Evolutionary conservation across 2,888 invertebrate species (phyloP).

Genomic region (Reticulitermes lucifugus): DNA sequence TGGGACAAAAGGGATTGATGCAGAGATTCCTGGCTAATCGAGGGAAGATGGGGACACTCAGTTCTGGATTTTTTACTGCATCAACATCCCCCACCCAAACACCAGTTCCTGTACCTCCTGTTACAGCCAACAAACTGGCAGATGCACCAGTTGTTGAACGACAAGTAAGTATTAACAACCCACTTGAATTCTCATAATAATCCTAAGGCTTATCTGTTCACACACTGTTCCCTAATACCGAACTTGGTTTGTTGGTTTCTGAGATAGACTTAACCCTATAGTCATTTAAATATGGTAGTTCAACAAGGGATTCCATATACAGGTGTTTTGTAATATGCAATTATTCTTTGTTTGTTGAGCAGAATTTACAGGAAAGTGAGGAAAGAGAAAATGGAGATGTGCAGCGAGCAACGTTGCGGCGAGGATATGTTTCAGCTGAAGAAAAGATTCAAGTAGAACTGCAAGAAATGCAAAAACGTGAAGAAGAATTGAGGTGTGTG

Average conservation of each 20-base stretch:
- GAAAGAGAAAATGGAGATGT: slow-evolving; percentile 58
- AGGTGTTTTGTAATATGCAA: no score
- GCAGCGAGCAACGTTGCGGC: background rate
- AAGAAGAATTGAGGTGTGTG: slow-evolving; percentile 78
- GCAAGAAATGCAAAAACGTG: slow-evolving; percentile 84
- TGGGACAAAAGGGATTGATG: slow-evolving; percentile 83
- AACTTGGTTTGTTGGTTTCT: no score
- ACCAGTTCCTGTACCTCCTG: background rate
- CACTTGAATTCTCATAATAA: background rate
- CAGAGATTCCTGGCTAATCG: slow-evolving; percentile 85
- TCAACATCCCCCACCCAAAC: background rate
- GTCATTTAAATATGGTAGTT: no score
- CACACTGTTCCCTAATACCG: no score
- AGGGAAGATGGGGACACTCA: slow-evolving; percentile 67
- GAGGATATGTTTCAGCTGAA: slow-evolving; percentile 86
- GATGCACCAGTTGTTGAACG: background rate
- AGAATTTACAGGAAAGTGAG: slow-evolving; percentile 63
- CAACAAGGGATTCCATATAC: no score
- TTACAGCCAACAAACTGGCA: background rate
- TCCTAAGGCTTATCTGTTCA: no score
- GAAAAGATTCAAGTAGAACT: slow-evolving; percentile 90
- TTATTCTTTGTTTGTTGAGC: background rate
- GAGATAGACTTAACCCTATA: no score
- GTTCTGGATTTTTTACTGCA: slow-evolving; percentile 8
- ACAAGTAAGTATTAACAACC: background rate